These are phyloP conservation scores for Leptogaster cylindrica DNA, from an alignment of 2,888 invertebrate species.

Conservation along the genomic window DNA sequence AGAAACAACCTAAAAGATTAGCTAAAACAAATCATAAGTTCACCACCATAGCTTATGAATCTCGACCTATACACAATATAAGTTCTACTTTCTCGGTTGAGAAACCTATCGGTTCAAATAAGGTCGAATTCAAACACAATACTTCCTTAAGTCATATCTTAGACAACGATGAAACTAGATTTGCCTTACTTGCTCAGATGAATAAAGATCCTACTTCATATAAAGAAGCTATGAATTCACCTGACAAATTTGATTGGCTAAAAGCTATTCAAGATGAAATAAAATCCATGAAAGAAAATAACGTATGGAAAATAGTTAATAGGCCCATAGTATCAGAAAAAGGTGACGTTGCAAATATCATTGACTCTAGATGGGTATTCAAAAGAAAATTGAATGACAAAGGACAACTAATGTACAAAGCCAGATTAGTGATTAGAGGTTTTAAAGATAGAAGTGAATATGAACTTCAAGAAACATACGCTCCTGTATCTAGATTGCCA, in stretches of 20 bases:
- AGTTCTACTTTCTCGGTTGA: too few relatives aligned
- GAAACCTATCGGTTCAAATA: neutral
- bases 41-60: too few relatives aligned
- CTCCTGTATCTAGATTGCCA: conserved; percentile 4
- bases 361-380: conserved; percentile 1
- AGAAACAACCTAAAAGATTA: neutral
- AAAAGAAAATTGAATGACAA: neutral
- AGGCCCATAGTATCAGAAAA: neutral
- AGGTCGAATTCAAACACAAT: too few relatives aligned
- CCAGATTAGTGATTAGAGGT: neutral
- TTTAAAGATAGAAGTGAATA: conserved; percentile 7
- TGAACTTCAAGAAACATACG: neutral
- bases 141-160: too few relatives aligned
- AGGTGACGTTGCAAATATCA: neutral
- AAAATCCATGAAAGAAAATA: neutral
- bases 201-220: neutral
- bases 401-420: neutral
- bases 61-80: too few relatives aligned
- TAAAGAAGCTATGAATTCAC: neutral
- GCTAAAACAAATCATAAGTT: neutral
- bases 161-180: neutral
- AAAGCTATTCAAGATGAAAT: neutral
- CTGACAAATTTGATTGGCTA: neutral
- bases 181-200: neutral
- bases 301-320: neutral